phyloP scores from a whole-genome alignment of 2,888 invertebrate genomes.

The Atrina japonica region DNA sequence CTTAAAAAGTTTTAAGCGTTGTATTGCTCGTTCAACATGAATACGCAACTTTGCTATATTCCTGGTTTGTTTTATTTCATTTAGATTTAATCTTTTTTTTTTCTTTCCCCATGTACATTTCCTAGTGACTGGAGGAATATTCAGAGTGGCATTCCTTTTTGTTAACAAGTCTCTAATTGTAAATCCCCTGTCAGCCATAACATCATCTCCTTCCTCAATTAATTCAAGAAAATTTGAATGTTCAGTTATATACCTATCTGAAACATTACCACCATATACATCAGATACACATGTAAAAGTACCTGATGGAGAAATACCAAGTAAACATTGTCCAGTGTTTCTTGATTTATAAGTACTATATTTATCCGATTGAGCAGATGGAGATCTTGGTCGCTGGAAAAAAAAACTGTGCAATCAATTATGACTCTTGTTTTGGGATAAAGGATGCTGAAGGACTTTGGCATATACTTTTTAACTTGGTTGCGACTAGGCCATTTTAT shows the following conservation, averaged over 20 bases:
- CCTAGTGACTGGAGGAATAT: slow-evolving; percentile 30
- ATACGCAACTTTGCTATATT: slow-evolving; percentile 10
- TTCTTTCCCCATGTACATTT: slow-evolving; percentile 33
- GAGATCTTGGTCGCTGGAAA: slow-evolving; percentile 18
- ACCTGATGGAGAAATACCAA: slow-evolving; percentile 11
- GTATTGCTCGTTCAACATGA: too few species aligned
- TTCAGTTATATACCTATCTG: slow-evolving; percentile 21
- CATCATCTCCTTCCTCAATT: slow-evolving; percentile 21
- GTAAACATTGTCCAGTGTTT: slow-evolving; percentile 24
- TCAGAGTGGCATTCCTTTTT: slow-evolving; percentile 15
- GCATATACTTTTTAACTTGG: slow-evolving; percentile 21
- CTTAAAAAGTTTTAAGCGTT: too few species aligned
- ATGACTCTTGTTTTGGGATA: slow-evolving; percentile 10
- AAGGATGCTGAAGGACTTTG: neutral
- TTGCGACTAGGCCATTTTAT: slow-evolving; percentile 4
- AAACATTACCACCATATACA: slow-evolving; percentile 24
- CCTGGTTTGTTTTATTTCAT: slow-evolving; percentile 34
- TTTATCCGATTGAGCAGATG: slow-evolving; percentile 16
- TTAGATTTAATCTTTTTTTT: slow-evolving; percentile 28
- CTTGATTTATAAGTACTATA: slow-evolving; percentile 25
- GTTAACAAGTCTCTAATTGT: slow-evolving; percentile 23
- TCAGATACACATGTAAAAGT: slow-evolving; percentile 16
- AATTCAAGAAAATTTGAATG: slow-evolving; percentile 18
- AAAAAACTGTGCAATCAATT: slow-evolving; percentile 22
- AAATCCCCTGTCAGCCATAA: slow-evolving; percentile 29